These are phyloP conservation scores for Ptilodon capucinus DNA, from an alignment of 2,888 invertebrate species.

Conservation along the genomic window DNA sequence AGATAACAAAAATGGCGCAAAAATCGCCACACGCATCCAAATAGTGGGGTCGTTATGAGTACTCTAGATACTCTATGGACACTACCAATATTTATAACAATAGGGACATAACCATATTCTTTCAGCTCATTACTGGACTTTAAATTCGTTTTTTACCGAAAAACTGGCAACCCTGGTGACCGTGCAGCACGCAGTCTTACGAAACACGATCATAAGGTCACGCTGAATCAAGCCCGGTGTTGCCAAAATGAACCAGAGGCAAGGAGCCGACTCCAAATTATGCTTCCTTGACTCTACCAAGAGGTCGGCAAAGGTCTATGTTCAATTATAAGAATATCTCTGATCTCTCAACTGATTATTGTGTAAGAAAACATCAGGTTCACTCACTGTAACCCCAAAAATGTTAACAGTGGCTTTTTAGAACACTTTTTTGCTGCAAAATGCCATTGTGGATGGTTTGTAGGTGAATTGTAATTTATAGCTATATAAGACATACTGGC, in stretches of 20 bases:
- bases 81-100: no score
- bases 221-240: conserved; percentile 52
- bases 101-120: not conserved
- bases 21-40: no score
- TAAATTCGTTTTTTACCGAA: not conserved
- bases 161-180: conserved; percentile 21
- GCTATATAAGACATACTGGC: no score
- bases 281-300: conserved; percentile 42
- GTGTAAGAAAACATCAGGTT: not conserved
- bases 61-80: no score
- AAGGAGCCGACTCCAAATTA: conserved; percentile 27
- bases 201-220: conserved; percentile 57
- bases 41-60: no score
- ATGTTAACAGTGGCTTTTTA: no score
- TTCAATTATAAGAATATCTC: conserved; percentile 3
- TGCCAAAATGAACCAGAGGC: conserved; percentile 48
- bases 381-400: not conserved
- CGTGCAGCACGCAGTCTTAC: conserved; percentile 34
- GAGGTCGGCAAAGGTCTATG: conserved; percentile 35
- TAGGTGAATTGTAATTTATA: no score
- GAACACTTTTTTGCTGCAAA: no score
- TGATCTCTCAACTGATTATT: not conserved
- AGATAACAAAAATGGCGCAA: no score
- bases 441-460: no score
- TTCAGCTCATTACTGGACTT: not conserved